Evolutionary conservation across 2,113 vertebrate species (phyloP), one percentile per base, ranked within the genome.

Genomic region (Rostratula benghalensis): DNA sequence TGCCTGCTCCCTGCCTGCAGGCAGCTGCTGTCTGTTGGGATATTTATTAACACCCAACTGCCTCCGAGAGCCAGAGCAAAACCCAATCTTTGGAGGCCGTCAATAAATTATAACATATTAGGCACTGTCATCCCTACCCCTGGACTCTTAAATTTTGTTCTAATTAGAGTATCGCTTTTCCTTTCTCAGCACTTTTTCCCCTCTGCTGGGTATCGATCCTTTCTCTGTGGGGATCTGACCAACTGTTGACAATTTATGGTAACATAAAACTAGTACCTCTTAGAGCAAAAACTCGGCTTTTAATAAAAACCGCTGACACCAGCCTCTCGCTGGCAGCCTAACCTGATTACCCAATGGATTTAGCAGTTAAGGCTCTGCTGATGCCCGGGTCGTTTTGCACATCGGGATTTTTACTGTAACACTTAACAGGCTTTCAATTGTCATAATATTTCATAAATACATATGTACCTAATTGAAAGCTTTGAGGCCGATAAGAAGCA

Each of bases 191-290:
- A 86, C 74, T 97, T 97, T 95, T 91, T 61, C 79, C 85, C 90
- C 91, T 95, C 46, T 41, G 94, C 91, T 84, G 92, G 50, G 53
- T 97, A 97, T 97, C 15, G 97, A 98, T 98, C 95, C 89, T 69
- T 25, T 35, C 96, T 93, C 94, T 69, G 92, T 48, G 82, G 96
- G 96, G 94, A 94, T 86, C 95, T 97, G 87, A 91, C 95, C 95
- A 97, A 91, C 95, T 95, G 95, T 96, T 96, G 97, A 90, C 96
- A 95, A 97, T 97, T 98, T 96, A 97, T 96, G 93, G 94, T 51
- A 79, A 53, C 89, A 87, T 95, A 94, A 97, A 97, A 68, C 90
- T 46, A 25, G 74, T 83, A 33, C 91, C 70, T 93, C n/a, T 63
- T 57, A 56, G 2, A 87, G 95, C 80, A 93, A 92, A 95, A 91